Conservation (phyloP, 2,888 invertebrate genomes). For the Nectonema munidae region DNA sequence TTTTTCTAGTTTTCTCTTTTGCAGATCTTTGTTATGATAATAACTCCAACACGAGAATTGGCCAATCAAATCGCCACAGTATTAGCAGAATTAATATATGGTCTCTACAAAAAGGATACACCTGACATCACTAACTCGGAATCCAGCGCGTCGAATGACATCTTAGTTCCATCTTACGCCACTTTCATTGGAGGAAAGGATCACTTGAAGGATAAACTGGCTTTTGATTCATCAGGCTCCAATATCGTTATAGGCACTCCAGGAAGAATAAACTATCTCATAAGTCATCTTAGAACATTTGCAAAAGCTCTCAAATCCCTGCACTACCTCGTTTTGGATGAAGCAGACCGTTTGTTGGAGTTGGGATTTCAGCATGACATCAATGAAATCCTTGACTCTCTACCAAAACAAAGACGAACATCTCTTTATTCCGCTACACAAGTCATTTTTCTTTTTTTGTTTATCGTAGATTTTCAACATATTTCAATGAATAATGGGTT, state of each 20-base stretch:
- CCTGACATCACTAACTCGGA: constrained; percentile 37
- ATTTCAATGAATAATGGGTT: no score
- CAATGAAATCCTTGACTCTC: constrained; percentile 50
- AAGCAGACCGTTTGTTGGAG: constrained; percentile 71
- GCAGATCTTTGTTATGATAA: constrained; percentile 45
- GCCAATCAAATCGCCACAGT: constrained; percentile 34
- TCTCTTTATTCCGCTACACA: constrained; percentile 97
- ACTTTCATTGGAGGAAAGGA: background rate
- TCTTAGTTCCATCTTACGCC: background rate
- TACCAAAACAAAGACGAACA: constrained; percentile 68
- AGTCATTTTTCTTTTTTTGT: no score
- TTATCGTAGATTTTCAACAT: no score
- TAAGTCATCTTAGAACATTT: constrained; percentile 18
- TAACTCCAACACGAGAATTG: constrained; percentile 77
- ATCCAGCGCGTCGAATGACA: constrained; percentile 30
- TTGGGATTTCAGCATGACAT: constrained; percentile 53
- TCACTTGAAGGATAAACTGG: background rate
- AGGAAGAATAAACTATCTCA: constrained; percentile 53
- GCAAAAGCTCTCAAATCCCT: constrained; percentile 18
- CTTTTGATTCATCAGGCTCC: no score
- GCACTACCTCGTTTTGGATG: constrained; percentile 71
- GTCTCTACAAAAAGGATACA: constrained; percentile 50
- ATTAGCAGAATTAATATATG: constrained; percentile 18
- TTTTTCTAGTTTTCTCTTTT: constrained; percentile 14
- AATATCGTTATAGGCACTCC: constrained; percentile 76